phyloP scores from a whole-genome alignment of 2,888 invertebrate species.

The Venusia cambrica region DNA sequence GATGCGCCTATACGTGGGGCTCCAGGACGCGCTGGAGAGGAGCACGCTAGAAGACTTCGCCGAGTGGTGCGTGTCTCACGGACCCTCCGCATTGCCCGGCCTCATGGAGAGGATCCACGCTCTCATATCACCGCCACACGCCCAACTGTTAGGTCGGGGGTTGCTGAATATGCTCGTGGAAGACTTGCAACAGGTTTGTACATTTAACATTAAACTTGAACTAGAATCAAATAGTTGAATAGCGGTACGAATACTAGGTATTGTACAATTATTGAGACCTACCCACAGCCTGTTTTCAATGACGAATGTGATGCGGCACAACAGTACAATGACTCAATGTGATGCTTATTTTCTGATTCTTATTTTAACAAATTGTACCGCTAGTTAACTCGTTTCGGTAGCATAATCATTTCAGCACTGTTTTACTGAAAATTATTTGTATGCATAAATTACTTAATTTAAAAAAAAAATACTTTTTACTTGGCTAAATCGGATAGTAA shows the following conservation, averaged over 20 bases:
- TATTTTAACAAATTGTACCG: neutral
- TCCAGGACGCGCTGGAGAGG: constrained; percentile 79
- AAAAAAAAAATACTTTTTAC: no score
- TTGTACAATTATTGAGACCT: constrained; percentile 16
- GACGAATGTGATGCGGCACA: constrained; percentile 14
- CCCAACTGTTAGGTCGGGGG: constrained; percentile 66
- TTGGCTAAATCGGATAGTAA: no score
- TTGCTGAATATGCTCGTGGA: constrained; percentile 59
- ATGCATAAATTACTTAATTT: no score
- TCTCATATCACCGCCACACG: constrained; percentile 77
- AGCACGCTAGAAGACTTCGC: constrained; percentile 87
- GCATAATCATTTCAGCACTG: no score
- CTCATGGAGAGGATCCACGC: constrained; percentile 84
- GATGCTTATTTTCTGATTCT: neutral
- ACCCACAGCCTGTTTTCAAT: constrained; percentile 20
- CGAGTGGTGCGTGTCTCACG: constrained; percentile 84
- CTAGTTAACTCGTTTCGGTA: no score
- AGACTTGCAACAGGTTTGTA: constrained; percentile 60
- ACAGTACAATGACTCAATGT: constrained; percentile 9
- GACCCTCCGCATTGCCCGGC: constrained; percentile 83
- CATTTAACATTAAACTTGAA: constrained; percentile 8
- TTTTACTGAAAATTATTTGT: no score
- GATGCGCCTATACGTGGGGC: constrained; percentile 81
- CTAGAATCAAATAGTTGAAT: neutral
- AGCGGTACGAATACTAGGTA: constrained; percentile 7